phyloP scores from a whole-genome alignment of 2,888 invertebrate species.

The Lysandra bellargus region DNA sequence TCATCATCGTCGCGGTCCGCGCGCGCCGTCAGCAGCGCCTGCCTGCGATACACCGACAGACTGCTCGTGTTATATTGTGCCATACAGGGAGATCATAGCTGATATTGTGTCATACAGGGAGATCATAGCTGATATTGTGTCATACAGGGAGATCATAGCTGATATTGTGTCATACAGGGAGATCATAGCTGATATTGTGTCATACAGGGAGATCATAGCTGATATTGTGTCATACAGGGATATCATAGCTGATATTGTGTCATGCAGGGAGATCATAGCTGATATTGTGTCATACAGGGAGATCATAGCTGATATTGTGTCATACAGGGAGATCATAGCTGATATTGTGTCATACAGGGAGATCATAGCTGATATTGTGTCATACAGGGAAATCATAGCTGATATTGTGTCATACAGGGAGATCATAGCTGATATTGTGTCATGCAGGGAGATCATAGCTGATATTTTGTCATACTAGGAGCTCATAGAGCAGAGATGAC shows the following conservation, averaged over 20 bases:
- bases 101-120: too few relatives aligned
- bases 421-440: constrained; percentile 47
- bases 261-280: background rate
- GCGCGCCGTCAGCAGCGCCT: constrained; percentile 88
- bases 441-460: background rate
- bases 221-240: constrained; percentile 48
- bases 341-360: constrained; percentile 48
- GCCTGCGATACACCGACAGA: constrained; percentile 84
- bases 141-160: background rate
- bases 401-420: constrained; percentile 48
- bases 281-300: constrained; percentile 48
- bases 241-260: constrained; percentile 47
- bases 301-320: constrained; percentile 47
- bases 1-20: constrained; percentile 88
- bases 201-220: background rate
- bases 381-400: background rate
- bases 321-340: background rate
- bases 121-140: constrained; percentile 47
- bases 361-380: constrained; percentile 47
- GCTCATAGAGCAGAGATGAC: background rate
- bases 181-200: constrained; percentile 47
- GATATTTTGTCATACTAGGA: background rate
- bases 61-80: constrained; percentile 72
- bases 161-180: constrained; percentile 48
- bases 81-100: constrained; percentile 6